Evolutionary conservation across 1,140 invertebrate species (phyloP).

Genomic region (Drosophila erecta): DNA sequence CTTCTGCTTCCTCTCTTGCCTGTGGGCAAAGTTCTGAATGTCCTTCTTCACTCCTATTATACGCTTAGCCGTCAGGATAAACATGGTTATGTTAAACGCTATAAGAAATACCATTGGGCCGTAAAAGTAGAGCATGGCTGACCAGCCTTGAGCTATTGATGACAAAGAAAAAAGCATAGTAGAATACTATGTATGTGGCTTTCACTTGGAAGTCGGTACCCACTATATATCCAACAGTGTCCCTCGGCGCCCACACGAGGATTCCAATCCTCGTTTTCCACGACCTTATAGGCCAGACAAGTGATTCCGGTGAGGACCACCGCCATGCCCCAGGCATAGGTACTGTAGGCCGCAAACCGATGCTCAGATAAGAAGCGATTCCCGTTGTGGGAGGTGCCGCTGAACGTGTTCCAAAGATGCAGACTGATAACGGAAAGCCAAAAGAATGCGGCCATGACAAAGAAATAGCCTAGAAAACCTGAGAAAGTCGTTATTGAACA

Average conservation of each 20-base stretch:
- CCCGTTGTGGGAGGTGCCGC: conserved; percentile 80
- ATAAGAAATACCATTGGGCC: conserved; percentile 89
- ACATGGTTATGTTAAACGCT: conserved; percentile 88
- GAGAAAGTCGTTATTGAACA: background rate
- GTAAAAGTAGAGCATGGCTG: conserved; percentile 90
- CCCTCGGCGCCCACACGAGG: conserved; percentile 86
- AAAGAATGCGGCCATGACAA: conserved; percentile 90
- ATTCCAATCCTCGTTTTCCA: conserved; percentile 73
- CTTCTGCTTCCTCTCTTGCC: conserved; percentile 21
- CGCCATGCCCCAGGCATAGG: conserved; percentile 90
- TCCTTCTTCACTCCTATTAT: conserved; percentile 86
- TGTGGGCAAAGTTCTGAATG: conserved; percentile 13
- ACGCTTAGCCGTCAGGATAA: conserved; percentile 87
- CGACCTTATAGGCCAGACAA: conserved; percentile 40
- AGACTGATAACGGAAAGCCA: conserved; percentile 92
- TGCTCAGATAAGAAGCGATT: conserved; percentile 57
- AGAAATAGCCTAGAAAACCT: conserved; percentile 89
- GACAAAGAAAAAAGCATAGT: too few relatives aligned
- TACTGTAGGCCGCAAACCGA: conserved; percentile 88
- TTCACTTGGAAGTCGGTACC: conserved; percentile 32
- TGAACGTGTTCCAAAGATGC: conserved; percentile 90
- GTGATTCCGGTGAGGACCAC: conserved; percentile 84
- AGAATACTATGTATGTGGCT: too few relatives aligned
- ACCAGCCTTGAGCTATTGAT: conserved; percentile 33
- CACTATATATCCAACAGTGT: conserved; percentile 87